These are phyloP conservation scores for Condylura cristata DNA, from an alignment of 2,113 vertebrate genomes.

Conservation along the genomic window DNA sequence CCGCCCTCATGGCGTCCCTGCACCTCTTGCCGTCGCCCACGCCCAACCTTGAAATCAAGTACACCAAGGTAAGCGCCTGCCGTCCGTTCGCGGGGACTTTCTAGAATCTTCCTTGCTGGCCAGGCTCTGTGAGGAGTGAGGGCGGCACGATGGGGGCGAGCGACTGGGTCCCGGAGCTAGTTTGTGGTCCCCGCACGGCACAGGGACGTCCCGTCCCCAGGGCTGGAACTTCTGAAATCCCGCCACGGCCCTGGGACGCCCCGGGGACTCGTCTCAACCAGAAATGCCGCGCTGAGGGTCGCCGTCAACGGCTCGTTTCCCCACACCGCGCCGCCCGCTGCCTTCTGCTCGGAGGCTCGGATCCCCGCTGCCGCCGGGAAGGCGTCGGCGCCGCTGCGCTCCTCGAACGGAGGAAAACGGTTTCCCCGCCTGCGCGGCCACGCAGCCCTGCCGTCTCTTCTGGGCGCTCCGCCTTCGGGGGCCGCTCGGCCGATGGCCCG, in stretches of 20 bases:
- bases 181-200: constrained; percentile 23
- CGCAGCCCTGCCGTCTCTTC: background rate
- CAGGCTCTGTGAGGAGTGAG: background rate
- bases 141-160: background rate
- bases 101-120: background rate
- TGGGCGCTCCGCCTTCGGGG: background rate
- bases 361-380: constrained; percentile 30
- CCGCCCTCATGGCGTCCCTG: constrained; percentile 97
- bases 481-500: background rate
- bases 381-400: constrained; percentile 23
- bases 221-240: background rate
- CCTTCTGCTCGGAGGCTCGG: background rate
- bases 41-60: constrained; percentile 97
- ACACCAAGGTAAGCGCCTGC: constrained; percentile 93
- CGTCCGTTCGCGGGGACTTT: background rate
- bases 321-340: background rate
- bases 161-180: background rate
- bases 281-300: background rate
- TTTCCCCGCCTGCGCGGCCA: constrained; percentile 21
- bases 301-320: background rate
- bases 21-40: constrained; percentile 96
- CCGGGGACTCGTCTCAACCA: background rate
- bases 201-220: background rate
- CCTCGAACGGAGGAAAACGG: constrained; percentile 32
- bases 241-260: no score